A percentile compares a stretch with the other conserved stretches of the same genome.
Evolutionary conservation across 2,113 vertebrate genomes (phyloP).

Genomic region (Lophura nycthemera): DNA sequence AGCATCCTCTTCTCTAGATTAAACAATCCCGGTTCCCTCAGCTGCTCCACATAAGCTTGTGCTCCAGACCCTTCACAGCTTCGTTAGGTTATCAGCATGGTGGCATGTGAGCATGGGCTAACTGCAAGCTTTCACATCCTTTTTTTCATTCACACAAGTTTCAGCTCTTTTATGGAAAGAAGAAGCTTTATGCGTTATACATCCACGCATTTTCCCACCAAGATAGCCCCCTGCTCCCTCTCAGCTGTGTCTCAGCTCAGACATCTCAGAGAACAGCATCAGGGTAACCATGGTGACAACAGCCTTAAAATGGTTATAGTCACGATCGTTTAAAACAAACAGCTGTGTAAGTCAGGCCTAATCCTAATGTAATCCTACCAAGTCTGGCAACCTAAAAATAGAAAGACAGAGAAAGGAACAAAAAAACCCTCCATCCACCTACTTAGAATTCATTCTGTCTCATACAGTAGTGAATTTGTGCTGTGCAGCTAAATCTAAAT

Average conservation of each 20-base stretch:
- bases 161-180: not conserved
- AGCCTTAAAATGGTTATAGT: not conserved
- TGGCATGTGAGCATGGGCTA: not conserved
- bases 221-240: not conserved
- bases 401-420: not conserved
- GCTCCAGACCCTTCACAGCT: no score
- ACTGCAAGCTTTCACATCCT: not conserved
- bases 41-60: no score
- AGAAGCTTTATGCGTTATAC: not conserved
- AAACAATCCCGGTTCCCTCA: no score
- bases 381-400: constrained; percentile 13
- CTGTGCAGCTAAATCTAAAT: not conserved
- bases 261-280: not conserved
- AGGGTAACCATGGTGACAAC: constrained; percentile 38
- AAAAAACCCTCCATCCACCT: not conserved
- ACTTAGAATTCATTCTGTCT: not conserved
- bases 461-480: not conserved
- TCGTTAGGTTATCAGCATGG: not conserved
- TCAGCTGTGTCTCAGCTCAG: not conserved
- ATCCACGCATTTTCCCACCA: not conserved
- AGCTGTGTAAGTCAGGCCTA: not conserved
- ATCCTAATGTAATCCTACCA: constrained; percentile 22
- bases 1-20: no score
- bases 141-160: not conserved
- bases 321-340: not conserved